Evolutionary conservation across 2,113 vertebrate genomes (phyloP).

Genomic region (Aegithalos caudatus): DNA sequence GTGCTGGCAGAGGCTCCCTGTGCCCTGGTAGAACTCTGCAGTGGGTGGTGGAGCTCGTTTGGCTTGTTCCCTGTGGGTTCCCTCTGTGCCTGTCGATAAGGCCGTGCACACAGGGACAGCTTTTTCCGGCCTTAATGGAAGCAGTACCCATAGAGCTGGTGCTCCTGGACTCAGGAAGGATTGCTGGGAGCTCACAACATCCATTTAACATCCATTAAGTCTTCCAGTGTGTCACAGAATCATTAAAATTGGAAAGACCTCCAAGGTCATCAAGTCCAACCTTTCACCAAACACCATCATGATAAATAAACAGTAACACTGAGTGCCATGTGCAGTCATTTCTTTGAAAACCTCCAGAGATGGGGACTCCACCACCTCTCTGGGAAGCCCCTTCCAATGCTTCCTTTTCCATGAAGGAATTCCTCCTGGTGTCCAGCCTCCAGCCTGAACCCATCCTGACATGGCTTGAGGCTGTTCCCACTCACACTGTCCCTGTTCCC

Average conservation of each 20-base stretch:
- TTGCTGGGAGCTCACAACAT: background rate
- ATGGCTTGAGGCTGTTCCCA: accelerated
- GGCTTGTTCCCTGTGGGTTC: background rate
- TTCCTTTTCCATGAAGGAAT: background rate
- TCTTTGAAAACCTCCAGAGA: background rate
- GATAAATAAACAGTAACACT: background rate
- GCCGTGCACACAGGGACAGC: background rate
- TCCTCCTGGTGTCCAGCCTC: background rate
- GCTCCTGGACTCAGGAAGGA: background rate
- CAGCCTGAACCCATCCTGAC: background rate
- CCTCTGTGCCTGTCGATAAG: background rate
- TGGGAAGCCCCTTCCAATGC: background rate
- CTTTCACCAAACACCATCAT: background rate
- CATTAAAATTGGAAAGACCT: background rate
- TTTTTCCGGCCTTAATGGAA: background rate
- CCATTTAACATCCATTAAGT: background rate
- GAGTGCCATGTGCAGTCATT: accelerated
- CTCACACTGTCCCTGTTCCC: background rate
- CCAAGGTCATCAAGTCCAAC: background rate
- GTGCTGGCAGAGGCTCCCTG: background rate
- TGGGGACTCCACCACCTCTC: background rate
- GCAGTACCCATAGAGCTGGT: accelerated
- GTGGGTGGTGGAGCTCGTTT: background rate
- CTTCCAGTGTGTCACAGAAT: background rate
- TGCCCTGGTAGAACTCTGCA: background rate